Conservation (phyloP, 2,888 invertebrate genomes). For the Dasysyrphus tricinctus region DNA sequence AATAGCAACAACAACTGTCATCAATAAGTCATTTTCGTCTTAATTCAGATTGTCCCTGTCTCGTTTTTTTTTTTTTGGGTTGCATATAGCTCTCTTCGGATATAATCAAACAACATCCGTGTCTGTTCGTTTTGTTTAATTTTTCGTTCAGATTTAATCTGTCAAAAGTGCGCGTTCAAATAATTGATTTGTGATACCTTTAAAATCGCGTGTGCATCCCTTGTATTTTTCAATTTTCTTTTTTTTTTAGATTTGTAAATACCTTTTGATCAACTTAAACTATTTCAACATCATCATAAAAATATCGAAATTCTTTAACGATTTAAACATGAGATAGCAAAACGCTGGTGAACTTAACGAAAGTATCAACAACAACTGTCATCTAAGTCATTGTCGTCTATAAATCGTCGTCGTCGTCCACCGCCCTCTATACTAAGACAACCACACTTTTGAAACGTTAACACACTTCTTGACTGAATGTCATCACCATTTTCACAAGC, state of each 20-base stretch:
- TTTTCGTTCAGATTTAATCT: not conserved
- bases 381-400: conserved; percentile 56
- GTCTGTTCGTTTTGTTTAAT: not conserved
- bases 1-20: not conserved
- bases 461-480: conserved; percentile 65
- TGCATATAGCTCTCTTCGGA: not conserved
- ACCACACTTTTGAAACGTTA: conserved; percentile 3
- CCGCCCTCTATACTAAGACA: not conserved
- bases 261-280: conserved; percentile 51
- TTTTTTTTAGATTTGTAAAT: conserved; percentile 56
- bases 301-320: conserved; percentile 31
- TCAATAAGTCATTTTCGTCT: not conserved
- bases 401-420: too few relatives aligned
- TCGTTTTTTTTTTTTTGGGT: not conserved
- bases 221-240: conserved; percentile 1
- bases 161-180: not conserved
- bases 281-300: not conserved
- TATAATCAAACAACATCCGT: not conserved
- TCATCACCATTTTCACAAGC: conserved; percentile 44
- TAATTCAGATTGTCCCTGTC: not conserved
- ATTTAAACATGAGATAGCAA: conserved; percentile 70
- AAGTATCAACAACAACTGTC: conserved; percentile 51
- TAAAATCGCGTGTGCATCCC: conserved; percentile 8
- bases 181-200: conserved; percentile 27
- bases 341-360: conserved; percentile 46